Percentiles rank a stretch among this genome's conserved stretches.
Conservation (phyloP, 2,888 invertebrate species). For the Smittia aterrima region DNA sequence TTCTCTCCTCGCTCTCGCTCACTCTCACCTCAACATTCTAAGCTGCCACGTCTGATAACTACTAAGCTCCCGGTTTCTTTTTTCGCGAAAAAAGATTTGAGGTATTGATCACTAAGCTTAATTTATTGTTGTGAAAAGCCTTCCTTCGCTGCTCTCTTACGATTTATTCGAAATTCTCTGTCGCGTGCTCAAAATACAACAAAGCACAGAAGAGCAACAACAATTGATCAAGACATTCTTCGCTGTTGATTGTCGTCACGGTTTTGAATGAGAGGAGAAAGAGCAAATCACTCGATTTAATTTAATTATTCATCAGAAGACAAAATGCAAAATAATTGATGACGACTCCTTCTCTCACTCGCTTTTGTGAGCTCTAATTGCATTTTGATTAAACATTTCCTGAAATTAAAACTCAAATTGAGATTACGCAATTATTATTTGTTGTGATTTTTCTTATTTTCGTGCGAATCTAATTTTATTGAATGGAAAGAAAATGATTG, state of each 20-base stretch:
- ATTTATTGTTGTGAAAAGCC: slow-evolving; percentile 28
- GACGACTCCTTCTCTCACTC: background rate
- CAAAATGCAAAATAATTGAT: background rate
- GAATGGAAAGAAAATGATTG: slow-evolving; percentile 1
- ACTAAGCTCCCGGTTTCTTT: background rate
- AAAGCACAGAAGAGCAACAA: slow-evolving; percentile 17
- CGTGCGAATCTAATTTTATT: background rate
- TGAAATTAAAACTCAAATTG: background rate
- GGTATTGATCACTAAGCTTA: slow-evolving; percentile 35
- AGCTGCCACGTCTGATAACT: background rate
- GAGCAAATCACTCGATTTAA: background rate
- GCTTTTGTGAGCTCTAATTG: background rate
- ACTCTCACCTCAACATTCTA: background rate
- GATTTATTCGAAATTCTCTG: slow-evolving; percentile 13
- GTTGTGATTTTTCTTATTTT: background rate
- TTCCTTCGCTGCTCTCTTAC: background rate
- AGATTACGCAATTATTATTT: background rate
- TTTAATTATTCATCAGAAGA: background rate
- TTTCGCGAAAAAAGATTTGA: background rate
- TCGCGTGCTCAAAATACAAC: slow-evolving; percentile 35
- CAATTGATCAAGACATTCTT: too few species aligned
- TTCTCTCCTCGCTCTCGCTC: too few species aligned
- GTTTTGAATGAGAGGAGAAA: background rate
- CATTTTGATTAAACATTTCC: background rate
- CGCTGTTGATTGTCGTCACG: background rate